A percentile compares a stretch with the other conserved stretches of the same genome.
Evolutionary conservation across 2,888 invertebrate species (phyloP).

Genomic region (Eilema sororculum): DNA sequence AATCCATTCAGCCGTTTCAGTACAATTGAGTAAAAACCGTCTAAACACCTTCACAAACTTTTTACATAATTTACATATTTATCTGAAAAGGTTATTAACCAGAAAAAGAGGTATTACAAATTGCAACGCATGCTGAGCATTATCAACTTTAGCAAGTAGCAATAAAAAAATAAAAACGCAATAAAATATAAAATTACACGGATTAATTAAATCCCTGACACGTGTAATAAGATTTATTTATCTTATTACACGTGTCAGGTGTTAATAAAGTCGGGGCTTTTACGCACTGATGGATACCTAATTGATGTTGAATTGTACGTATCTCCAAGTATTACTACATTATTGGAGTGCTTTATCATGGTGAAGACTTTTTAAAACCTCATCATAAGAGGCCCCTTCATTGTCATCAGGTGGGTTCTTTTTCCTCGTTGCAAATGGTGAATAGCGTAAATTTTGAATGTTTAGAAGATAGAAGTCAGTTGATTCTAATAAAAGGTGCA

Average conservation of each 20-base stretch:
- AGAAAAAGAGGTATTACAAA: neutral
- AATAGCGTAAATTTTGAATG: too few species aligned
- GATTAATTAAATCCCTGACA: neutral
- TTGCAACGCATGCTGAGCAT: neutral
- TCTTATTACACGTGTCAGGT: neutral
- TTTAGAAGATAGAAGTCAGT: too few species aligned
- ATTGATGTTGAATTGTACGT: neutral
- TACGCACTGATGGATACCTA: neutral
- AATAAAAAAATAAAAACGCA: neutral
- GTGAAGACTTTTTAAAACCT: neutral
- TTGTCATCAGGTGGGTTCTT: too few species aligned
- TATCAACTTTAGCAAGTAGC: neutral
- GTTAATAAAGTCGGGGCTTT: neutral
- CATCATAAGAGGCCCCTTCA: neutral
- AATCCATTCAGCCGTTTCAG: too few species aligned
- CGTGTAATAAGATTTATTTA: slow-evolving; percentile 1
- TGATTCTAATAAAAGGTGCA: neutral
- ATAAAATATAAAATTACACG: neutral
- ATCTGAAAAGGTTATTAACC: neutral
- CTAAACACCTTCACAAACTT: neutral
- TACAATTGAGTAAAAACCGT: too few species aligned
- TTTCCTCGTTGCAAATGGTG: too few species aligned
- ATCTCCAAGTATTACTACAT: neutral
- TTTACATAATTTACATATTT: too few species aligned
- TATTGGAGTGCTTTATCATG: neutral